phyloP scores from a whole-genome alignment of 2,888 invertebrate species.

The Protula sp. region DNA sequence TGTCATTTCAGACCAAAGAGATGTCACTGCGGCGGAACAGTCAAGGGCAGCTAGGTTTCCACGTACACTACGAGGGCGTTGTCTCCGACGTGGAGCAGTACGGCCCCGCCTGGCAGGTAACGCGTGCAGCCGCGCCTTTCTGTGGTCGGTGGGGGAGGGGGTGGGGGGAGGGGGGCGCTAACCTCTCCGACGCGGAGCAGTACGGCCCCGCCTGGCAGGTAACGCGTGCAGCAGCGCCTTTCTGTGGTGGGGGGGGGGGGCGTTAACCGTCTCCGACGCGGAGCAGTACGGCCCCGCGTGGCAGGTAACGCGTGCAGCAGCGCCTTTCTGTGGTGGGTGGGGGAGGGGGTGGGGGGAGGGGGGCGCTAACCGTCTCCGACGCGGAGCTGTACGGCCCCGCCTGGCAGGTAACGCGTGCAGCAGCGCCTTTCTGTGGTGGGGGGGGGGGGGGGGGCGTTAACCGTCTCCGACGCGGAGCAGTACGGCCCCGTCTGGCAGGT shows the following conservation, averaged over 20 bases:
- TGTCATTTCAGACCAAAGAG: constrained; percentile 68
- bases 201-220: constrained; percentile 58
- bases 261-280: constrained; percentile 92
- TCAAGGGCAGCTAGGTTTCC: constrained; percentile 73
- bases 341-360: too few relatives aligned
- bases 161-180: too few relatives aligned
- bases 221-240: too few relatives aligned
- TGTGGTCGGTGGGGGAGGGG: too few relatives aligned
- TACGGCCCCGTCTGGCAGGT: constrained; percentile 58
- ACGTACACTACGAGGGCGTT: constrained; percentile 84
- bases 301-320: too few relatives aligned
- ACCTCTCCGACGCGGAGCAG: constrained; percentile 84
- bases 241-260: too few relatives aligned
- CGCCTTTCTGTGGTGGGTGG: constrained; percentile 57
- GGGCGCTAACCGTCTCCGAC: too few relatives aligned
- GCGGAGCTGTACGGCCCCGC: constrained; percentile 67
- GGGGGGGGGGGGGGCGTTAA: too few relatives aligned
- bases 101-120: constrained; percentile 58
- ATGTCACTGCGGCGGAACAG: constrained; percentile 74
- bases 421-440: too few relatives aligned
- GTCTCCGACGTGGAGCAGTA: constrained; percentile 83
- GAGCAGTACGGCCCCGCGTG: constrained; percentile 62
- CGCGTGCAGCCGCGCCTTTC: too few relatives aligned
- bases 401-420: too few relatives aligned
- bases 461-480: constrained; percentile 84